A percentile compares a stretch with the other conserved stretches of the same genome.
These are phyloP conservation scores for Tortrix viridana DNA, from an alignment of 2,888 invertebrate species.

Conservation along the genomic window DNA sequence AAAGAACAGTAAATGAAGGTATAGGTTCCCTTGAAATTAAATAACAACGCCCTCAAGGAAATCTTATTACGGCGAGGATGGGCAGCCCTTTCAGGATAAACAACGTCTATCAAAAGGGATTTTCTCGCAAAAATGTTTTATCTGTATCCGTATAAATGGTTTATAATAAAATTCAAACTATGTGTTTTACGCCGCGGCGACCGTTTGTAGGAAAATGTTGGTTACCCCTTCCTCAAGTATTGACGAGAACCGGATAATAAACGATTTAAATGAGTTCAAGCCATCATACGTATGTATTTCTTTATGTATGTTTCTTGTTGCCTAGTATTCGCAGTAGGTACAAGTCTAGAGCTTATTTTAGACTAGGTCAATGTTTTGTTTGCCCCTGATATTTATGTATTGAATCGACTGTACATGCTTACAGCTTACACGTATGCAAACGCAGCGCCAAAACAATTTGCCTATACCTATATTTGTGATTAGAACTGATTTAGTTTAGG, in stretches of 20 bases:
- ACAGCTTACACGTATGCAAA: too few relatives aligned
- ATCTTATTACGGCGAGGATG: constrained; percentile 58
- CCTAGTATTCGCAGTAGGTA: too few relatives aligned
- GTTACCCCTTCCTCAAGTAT: constrained; percentile 1
- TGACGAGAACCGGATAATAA: not conserved
- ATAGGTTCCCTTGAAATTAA: constrained; percentile 47
- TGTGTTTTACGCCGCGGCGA: constrained; percentile 32
- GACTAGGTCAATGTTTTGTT: too few relatives aligned
- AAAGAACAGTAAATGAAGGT: constrained; percentile 7
- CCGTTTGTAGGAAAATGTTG: constrained; percentile 15
- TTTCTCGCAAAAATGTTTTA: constrained; percentile 52
- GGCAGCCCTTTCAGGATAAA: constrained; percentile 59
- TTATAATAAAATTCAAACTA: constrained; percentile 38
- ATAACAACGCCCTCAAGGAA: constrained; percentile 53
- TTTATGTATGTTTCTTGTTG: too few relatives aligned
- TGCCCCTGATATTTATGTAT: too few relatives aligned
- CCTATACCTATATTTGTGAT: too few relatives aligned
- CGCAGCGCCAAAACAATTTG: too few relatives aligned
- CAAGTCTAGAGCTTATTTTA: too few relatives aligned
- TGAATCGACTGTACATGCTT: too few relatives aligned
- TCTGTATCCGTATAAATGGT: constrained; percentile 46
- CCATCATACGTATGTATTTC: too few relatives aligned
- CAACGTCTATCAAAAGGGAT: constrained; percentile 59
- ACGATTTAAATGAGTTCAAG: not conserved
- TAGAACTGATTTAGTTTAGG: too few relatives aligned